Conservation (phyloP, 2,888 invertebrate species). For the Isoperla grammatica region DNA sequence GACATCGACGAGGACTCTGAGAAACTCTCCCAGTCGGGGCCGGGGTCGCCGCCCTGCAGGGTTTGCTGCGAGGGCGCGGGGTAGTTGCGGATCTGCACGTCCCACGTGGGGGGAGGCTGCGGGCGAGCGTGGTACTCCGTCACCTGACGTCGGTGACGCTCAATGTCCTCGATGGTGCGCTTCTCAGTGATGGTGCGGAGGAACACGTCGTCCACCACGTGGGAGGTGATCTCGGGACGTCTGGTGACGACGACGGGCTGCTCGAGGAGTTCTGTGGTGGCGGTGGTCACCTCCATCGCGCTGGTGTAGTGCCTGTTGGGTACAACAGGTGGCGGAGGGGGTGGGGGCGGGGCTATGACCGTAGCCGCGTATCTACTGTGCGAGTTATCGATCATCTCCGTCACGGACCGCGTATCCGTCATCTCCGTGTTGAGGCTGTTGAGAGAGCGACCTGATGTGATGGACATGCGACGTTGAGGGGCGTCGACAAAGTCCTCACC, state of each 20-base stretch:
- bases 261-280: conserved; percentile 39
- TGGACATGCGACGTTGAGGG: conserved; percentile 27
- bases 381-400: conserved; percentile 66
- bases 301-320: conserved; percentile 47
- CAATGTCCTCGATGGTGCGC: conserved; percentile 85
- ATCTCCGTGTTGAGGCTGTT: conserved; percentile 70
- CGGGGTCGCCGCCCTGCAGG: conserved; percentile 41
- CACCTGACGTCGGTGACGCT: conserved; percentile 74
- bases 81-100: conserved; percentile 83
- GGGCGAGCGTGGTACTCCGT: conserved; percentile 73
- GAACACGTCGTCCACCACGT: conserved; percentile 87
- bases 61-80: conserved; percentile 58
- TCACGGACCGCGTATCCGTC: conserved; percentile 71
- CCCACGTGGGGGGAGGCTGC: conserved; percentile 62
- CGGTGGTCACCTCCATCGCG: conserved; percentile 38
- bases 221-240: conserved; percentile 81
- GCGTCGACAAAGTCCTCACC: conserved; percentile 33
- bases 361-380: conserved; percentile 49
- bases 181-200: conserved; percentile 87
- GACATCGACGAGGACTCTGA: conserved; percentile 81
- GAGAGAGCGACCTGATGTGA: conserved; percentile 46
- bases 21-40: conserved; percentile 80
- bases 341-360: conserved; percentile 48
- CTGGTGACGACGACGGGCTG: conserved; percentile 50
- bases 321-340: conserved; percentile 51